Evolutionary conservation across 1,140 invertebrate species (phyloP).

Genomic region (Heterodera carotae): DNA sequence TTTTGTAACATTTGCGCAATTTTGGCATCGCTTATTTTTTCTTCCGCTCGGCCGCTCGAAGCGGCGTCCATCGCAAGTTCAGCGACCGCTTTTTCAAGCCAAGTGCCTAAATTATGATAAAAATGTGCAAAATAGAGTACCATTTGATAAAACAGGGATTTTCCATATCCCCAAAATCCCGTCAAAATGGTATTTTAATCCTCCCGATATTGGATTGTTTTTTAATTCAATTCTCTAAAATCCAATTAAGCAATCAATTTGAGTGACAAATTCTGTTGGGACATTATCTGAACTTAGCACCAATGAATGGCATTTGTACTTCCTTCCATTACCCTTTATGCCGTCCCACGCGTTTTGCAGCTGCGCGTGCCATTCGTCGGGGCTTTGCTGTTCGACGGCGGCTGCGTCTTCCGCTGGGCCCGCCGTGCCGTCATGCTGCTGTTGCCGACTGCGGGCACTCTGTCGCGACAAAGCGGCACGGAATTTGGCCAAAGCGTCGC

Average conservation of each 20-base stretch:
- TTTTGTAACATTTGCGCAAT: not conserved
- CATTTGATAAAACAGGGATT: no score
- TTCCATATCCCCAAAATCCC: no score
- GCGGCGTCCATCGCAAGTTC: conserved; percentile 27
- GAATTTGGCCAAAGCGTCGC: conserved; percentile 36
- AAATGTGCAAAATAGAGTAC: no score
- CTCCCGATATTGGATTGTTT: not conserved
- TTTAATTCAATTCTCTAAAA: not conserved
- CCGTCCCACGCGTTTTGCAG: conserved; percentile 32
- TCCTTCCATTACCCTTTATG: not conserved
- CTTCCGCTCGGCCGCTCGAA: conserved; percentile 7
- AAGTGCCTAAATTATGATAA: conserved; percentile 30
- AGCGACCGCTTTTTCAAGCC: conserved; percentile 31
- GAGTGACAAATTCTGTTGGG: no score
- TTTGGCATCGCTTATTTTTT: conserved; percentile 3
- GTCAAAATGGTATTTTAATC: not conserved
- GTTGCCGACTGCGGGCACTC: conserved; percentile 1
- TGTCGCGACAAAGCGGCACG: conserved; percentile 28
- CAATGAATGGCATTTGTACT: no score
- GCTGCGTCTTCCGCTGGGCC: not conserved
- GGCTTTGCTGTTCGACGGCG: not conserved
- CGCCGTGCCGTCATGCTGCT: not conserved
- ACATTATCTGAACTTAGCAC: no score
- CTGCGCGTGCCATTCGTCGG: conserved; percentile 17
- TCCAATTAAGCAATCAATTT: not conserved